phyloP scores from a whole-genome alignment of 2,797 vertebrate genomes.

The Scolopax rusticola region DNA sequence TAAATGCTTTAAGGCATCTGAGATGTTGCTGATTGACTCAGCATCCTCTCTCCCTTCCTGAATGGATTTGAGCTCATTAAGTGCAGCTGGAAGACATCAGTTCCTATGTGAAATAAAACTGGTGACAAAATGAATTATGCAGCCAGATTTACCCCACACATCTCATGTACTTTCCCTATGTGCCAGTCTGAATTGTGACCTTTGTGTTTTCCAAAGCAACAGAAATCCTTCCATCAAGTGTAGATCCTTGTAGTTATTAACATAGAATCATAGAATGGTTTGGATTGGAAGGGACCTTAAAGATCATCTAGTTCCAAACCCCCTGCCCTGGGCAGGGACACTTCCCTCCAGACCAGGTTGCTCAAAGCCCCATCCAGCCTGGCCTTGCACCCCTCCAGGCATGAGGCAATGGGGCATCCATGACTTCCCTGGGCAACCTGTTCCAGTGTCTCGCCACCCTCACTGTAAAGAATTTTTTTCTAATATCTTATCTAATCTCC shows the following conservation, averaged over 20 bases:
- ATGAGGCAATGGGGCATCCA: too few species aligned
- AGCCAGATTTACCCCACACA: background rate
- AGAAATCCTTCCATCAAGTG: background rate
- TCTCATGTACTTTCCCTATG: background rate
- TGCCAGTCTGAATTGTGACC: background rate
- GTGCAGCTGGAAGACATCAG: constrained; percentile 2
- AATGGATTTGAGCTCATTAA: constrained; percentile 26
- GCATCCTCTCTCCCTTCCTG: background rate
- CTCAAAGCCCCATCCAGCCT: too few species aligned
- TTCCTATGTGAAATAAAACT: background rate
- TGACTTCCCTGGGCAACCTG: too few species aligned
- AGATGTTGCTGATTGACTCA: background rate
- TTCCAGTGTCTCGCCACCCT: too few species aligned
- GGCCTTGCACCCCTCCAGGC: too few species aligned
- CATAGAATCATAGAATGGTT: background rate
- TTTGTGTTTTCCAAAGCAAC: background rate
- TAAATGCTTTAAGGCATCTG: constrained; percentile 2
- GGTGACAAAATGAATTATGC: background rate
- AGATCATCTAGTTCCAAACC: too few species aligned
- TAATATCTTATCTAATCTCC: too few species aligned
- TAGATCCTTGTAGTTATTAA: background rate
- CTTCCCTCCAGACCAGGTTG: too few species aligned
- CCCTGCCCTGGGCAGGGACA: too few species aligned
- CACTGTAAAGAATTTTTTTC: too few species aligned
- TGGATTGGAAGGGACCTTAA: too few species aligned